Conservation (phyloP, 2,113 vertebrate species). For the Bungarus multicinctus region DNA sequence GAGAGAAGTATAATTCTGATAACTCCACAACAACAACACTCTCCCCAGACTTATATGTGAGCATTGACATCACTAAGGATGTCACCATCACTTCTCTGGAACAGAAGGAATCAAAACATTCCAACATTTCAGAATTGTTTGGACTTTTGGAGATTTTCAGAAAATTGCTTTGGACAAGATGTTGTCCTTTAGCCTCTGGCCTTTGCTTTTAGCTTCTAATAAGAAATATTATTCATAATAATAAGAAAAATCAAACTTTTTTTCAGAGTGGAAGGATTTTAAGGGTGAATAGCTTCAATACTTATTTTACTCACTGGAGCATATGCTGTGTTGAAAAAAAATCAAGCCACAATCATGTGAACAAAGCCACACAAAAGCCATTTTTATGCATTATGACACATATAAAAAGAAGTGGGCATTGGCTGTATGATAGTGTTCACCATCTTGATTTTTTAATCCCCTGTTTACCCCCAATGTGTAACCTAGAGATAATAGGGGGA, state of each 20-base stretch:
- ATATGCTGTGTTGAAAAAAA: not conserved
- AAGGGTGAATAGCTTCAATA: not conserved
- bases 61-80: not conserved
- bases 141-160: not conserved
- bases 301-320: not conserved
- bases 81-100: not conserved
- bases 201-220: not conserved
- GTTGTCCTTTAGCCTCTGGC: not conserved
- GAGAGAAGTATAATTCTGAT: not conserved
- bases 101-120: not conserved
- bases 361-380: not conserved
- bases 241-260: not conserved
- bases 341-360: not conserved
- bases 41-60: not conserved
- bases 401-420: not conserved
- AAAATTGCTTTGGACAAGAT: not conserved
- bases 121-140: not conserved
- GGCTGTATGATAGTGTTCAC: not conserved
- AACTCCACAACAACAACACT: not conserved
- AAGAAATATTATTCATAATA: not conserved
- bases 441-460: not conserved
- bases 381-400: not conserved
- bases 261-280: not conserved
- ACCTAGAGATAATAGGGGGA: not conserved
- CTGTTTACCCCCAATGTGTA: not conserved